phyloP scores from a whole-genome alignment of 2,888 invertebrate species.

The Salpingus planirostris region DNA sequence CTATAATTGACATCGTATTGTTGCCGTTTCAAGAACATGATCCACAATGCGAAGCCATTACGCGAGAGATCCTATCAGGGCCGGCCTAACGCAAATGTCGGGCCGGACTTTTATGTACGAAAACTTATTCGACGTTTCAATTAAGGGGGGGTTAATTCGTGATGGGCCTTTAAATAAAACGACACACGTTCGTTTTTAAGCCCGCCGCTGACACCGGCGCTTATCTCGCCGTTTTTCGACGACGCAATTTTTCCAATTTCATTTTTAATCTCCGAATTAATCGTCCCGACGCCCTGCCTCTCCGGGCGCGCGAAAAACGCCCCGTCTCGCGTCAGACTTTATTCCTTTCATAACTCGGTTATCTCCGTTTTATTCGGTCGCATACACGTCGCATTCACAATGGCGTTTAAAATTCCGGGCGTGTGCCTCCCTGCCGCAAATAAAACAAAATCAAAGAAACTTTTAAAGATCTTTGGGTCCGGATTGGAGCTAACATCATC shows the following conservation, averaged over 20 bases:
- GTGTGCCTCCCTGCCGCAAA: constrained; percentile 10
- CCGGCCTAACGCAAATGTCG: constrained; percentile 7
- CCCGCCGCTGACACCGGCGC: too few relatives aligned
- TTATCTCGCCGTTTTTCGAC: too few relatives aligned
- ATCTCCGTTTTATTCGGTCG: constrained; percentile 10
- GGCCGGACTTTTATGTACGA: constrained; percentile 4
- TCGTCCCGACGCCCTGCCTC: too few relatives aligned
- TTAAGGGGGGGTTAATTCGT: constrained; percentile 7
- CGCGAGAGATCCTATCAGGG: constrained; percentile 6
- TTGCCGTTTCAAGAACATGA: constrained; percentile 16
- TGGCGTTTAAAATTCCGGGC: constrained; percentile 13
- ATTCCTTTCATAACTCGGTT: constrained; percentile 7
- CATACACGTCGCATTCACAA: constrained; percentile 13
- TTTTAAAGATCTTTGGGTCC: constrained; percentile 16
- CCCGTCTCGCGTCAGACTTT: constrained; percentile 2
- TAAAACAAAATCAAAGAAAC: constrained; percentile 24
- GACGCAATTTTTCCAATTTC: too few relatives aligned
- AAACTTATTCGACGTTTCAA: constrained; percentile 8
- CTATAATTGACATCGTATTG: constrained; percentile 20
- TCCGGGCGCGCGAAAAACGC: too few relatives aligned
- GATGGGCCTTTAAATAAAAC: background rate
- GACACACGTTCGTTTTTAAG: constrained; percentile 4
- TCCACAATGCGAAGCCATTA: constrained; percentile 9
- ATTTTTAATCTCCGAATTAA: constrained; percentile 6
- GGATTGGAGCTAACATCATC: constrained; percentile 18